phyloP scores from a whole-genome alignment of 2,888 invertebrate species.

The Microchrysa polita region DNA sequence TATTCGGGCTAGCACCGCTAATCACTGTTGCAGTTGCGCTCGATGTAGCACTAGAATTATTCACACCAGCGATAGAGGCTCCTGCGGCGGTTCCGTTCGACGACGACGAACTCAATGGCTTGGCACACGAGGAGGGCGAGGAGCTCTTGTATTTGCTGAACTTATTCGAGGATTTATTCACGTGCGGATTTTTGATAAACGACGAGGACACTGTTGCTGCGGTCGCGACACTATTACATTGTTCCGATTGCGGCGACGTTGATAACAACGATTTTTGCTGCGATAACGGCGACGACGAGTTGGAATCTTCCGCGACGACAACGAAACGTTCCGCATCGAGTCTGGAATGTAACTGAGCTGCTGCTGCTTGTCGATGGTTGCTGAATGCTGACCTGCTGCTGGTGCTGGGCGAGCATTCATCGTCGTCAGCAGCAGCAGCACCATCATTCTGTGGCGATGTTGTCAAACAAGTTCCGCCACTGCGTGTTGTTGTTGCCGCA shows the following conservation, averaged over 20 bases:
- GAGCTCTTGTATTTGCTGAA: conserved; percentile 35
- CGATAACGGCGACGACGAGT: conserved; percentile 42
- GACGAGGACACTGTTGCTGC: conserved; percentile 21
- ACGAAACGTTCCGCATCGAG: conserved; percentile 58
- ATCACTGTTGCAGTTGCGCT: conserved; percentile 27
- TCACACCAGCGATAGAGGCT: conserved; percentile 7
- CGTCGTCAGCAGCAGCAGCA: too few relatives aligned
- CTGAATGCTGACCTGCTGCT: conserved; percentile 20
- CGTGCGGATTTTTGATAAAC: conserved; percentile 48
- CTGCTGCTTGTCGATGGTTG: conserved; percentile 28
- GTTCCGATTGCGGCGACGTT: conserved; percentile 26
- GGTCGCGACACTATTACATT: conserved; percentile 22
- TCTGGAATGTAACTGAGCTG: conserved; percentile 61
- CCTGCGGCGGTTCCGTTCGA: neutral
- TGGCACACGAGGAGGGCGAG: too few relatives aligned
- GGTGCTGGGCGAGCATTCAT: neutral
- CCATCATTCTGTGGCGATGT: conserved; percentile 45
- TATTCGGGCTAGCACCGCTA: conserved; percentile 7
- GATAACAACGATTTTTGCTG: conserved; percentile 38
- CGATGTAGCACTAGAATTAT: conserved; percentile 27
- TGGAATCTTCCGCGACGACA: neutral
- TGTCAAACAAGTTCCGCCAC: conserved; percentile 44
- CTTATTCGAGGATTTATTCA: conserved; percentile 42
- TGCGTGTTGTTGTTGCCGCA: conserved; percentile 21
- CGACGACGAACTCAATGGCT: neutral